Conservation (phyloP, 2,797 vertebrate species). For the Sebastes reedi region DNA sequence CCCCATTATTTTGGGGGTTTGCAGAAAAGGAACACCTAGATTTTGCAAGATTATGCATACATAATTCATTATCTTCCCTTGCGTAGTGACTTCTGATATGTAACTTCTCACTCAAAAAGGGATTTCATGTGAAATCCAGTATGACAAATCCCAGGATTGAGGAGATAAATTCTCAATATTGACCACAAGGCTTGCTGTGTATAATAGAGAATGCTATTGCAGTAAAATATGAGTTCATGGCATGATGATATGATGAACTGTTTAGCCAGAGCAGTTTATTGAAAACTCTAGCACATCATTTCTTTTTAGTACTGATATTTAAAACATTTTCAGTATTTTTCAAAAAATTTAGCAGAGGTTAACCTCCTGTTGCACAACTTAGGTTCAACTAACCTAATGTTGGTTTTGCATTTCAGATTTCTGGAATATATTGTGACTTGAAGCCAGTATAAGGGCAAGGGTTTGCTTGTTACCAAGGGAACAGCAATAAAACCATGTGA, state of each 20-base stretch:
- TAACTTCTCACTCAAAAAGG: not conserved
- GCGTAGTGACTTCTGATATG: not conserved
- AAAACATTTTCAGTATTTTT: not conserved
- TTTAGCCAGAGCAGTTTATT: not conserved
- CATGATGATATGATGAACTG: not conserved
- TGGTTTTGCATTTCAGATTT: too few species aligned
- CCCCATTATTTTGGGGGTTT: too few species aligned
- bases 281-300: not conserved
- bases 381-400: too few species aligned
- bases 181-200: not conserved
- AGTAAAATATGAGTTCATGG: not conserved
- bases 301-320: not conserved
- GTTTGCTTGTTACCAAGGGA: conserved; percentile 85
- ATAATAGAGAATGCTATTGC: not conserved
- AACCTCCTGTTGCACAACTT: not conserved
- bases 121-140: not conserved
- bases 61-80: not conserved
- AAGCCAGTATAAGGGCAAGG: conserved; percentile 74
- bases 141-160: not conserved
- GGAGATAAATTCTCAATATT: not conserved
- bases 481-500: conserved; percentile 76
- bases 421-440: too few species aligned
- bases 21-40: not conserved
- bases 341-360: not conserved
- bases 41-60: not conserved